These are phyloP conservation scores for Puma concolor DNA, from an alignment of 2,113 vertebrate genomes.

Conservation along the genomic window DNA sequence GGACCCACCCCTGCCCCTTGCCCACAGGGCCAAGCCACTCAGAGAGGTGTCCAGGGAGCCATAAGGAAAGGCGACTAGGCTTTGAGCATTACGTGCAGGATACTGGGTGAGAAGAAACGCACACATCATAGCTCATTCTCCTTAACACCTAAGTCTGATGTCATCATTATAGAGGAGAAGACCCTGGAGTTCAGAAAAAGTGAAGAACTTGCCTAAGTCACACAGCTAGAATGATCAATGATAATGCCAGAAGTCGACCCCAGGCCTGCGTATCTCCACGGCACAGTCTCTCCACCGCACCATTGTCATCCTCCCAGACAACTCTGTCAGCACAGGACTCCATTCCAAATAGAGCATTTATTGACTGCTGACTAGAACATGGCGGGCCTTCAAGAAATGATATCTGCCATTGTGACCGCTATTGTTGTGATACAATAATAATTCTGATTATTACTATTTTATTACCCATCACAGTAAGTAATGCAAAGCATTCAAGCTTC, in stretches of 20 bases:
- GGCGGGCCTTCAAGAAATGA: background rate
- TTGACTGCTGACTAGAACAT: background rate
- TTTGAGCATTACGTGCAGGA: background rate
- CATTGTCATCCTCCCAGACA: background rate
- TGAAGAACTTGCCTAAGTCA: background rate
- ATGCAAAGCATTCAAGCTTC: background rate
- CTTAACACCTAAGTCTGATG: background rate
- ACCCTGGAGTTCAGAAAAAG: background rate
- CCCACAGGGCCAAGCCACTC: background rate
- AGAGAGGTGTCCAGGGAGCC: background rate
- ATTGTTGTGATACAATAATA: background rate
- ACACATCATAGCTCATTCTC: background rate
- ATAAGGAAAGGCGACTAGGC: background rate
- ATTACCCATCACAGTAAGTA: background rate
- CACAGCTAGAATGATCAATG: background rate
- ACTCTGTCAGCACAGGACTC: background rate
- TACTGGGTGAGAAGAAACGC: background rate
- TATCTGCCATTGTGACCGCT: background rate
- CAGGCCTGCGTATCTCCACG: background rate
- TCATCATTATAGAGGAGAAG: background rate
- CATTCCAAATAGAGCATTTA: background rate
- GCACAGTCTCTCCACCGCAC: background rate
- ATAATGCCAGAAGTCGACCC: background rate
- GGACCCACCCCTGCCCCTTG: background rate
- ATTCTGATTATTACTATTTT: background rate